A percentile compares a stretch with the other conserved stretches of the same genome.
Evolutionary conservation across 2,888 invertebrate species (phyloP).

Genomic region (Agrochola lota): DNA sequence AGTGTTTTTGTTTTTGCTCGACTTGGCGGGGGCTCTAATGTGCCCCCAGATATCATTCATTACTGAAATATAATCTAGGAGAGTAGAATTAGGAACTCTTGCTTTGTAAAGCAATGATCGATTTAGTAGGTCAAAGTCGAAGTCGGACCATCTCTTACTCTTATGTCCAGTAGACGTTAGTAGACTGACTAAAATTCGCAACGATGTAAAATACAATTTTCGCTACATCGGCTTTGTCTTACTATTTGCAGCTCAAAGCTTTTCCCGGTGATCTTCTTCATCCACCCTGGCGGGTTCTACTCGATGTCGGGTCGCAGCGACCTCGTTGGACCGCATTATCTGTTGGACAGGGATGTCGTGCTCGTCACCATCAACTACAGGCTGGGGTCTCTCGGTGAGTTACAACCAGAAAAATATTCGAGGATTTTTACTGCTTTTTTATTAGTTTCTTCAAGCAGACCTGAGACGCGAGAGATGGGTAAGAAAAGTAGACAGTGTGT

Average conservation of each 20-base stretch:
- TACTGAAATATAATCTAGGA: no score
- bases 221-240: neutral
- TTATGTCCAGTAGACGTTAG: neutral
- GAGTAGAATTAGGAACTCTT: no score
- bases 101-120: no score
- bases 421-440: neutral
- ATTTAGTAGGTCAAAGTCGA: neutral
- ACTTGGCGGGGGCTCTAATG: no score
- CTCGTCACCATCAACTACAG: constrained; percentile 92
- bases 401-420: neutral
- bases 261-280: constrained; percentile 92
- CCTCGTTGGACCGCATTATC: constrained; percentile 90
- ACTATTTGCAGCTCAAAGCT: constrained; percentile 65
- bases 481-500: neutral
- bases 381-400: constrained; percentile 84
- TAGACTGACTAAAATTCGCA: neutral
- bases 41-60: no score
- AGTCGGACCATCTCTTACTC: neutral
- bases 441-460: neutral
- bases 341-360: constrained; percentile 92
- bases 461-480: neutral
- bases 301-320: constrained; percentile 90
- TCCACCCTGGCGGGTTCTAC: constrained; percentile 93
- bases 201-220: neutral
- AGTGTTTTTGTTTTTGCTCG: no score